These are phyloP conservation scores for Chrysodeixis includens DNA, from an alignment of 2,888 invertebrate genomes.

Conservation along the genomic window DNA sequence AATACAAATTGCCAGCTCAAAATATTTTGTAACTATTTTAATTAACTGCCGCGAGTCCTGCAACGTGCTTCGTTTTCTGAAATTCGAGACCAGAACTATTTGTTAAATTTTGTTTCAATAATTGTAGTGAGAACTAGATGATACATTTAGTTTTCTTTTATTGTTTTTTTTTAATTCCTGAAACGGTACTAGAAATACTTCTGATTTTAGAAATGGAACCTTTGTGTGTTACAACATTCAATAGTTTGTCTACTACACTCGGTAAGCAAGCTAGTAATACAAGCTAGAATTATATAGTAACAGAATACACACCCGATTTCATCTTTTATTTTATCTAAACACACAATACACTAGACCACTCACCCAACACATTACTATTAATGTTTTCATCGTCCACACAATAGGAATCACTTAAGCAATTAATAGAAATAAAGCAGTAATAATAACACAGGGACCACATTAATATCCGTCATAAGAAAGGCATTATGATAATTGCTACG, in stretches of 20 bases:
- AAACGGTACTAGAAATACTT: too few species aligned
- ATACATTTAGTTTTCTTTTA: background rate
- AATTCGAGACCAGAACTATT: background rate
- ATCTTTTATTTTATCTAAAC: background rate
- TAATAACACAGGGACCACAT: constrained; percentile 5
- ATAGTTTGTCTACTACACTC: too few species aligned
- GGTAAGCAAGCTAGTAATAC: too few species aligned
- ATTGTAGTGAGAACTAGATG: background rate
- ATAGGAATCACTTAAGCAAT: constrained; percentile 12
- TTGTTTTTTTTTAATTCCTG: background rate
- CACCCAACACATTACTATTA: background rate
- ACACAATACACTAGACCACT: constrained; percentile 1
- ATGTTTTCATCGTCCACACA: constrained; percentile 10
- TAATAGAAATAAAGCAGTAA: background rate
- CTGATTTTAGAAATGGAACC: too few species aligned
- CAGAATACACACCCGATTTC: too few species aligned
- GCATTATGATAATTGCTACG: constrained; percentile 27
- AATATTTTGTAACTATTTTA: background rate
- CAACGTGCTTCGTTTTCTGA: background rate
- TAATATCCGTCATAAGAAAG: constrained; percentile 20
- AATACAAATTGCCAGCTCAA: background rate
- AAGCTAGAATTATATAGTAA: too few species aligned
- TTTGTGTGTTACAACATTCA: too few species aligned
- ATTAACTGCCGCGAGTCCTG: background rate
- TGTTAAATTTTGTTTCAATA: background rate